Evolutionary conservation across 2,797 vertebrate genomes (phyloP), one percentile per base, ranked within the genome.

Genomic region (Hemibagrus guttatus): DNA sequence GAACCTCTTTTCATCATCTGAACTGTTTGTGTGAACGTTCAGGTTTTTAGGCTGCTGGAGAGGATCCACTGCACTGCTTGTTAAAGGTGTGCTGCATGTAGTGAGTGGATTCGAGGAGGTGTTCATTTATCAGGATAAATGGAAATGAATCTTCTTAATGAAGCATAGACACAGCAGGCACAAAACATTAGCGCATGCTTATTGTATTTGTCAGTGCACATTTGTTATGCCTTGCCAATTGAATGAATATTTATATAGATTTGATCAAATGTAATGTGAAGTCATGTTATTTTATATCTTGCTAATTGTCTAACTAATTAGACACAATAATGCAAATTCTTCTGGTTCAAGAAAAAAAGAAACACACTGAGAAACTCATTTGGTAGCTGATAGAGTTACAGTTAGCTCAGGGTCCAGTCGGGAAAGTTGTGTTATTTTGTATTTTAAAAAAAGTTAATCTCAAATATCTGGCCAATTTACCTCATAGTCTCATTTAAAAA

Each of bases 171-270:
- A 12, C 26, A 66, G 42, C 61, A 52, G 42, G 39, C 61, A 31
- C 61, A 52, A 66, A 82, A 82, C 61, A 52, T 52, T 52, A 52
- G 17, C 14, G n/a, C 26, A 52, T 31, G 42, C 80, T 52, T 52
- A 82, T 82, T 82, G 42, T 66, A 66, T 82, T 82, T 31, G 61
- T 82, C 80, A 82, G 19, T 82, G 80, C 61, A 66, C 61, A 82
- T 82, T 66, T 66, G 42, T 82, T 82, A 66, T 66, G 42, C 39
- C 61, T 66, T 52, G 80, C n/a, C n/a, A 66, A 49, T 82, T 66
- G 11, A 81, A 49, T 82, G 23, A 31, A 66, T 66, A 82, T 82
- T 52, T 31, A 31, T 52, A 66, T 28, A 52, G n/a, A 52, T 19
- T 49, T 66, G 58, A 66, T 49, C 1, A 82, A 81, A 63, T 49